Evolutionary conservation across 1,140 invertebrate genomes (phyloP).

Genomic region (Sarcophaga peregrina): DNA sequence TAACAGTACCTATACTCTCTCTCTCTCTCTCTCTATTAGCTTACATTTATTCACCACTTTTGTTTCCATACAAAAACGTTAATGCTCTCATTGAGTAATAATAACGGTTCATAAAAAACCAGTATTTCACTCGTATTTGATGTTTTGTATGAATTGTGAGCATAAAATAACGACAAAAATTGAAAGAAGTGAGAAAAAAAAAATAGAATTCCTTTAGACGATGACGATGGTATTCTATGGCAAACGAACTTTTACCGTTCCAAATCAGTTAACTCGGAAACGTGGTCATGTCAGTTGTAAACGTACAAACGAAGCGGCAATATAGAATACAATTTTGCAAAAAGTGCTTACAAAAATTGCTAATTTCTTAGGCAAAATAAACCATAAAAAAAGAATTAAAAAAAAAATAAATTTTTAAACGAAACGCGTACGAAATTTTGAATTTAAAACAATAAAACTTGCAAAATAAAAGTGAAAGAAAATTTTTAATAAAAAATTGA

Average conservation of each 20-base stretch:
- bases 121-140: background rate
- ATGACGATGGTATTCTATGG: conserved; percentile 20
- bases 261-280: conserved; percentile 64
- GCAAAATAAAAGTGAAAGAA: conserved; percentile 3
- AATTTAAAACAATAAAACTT: background rate
- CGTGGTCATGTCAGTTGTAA: conserved; percentile 62
- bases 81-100: background rate
- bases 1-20: background rate
- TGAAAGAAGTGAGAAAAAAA: background rate
- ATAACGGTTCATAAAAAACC: background rate
- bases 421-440: background rate
- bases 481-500: background rate
- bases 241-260: conserved; percentile 42
- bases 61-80: too few species aligned
- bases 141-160: background rate
- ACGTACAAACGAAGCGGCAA: conserved; percentile 52
- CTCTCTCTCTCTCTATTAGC: background rate
- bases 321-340: conserved; percentile 34
- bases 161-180: background rate
- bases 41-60: background rate
- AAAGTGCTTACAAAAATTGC: background rate
- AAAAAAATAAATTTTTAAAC: background rate
- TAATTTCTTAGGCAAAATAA: background rate
- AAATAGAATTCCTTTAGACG: conserved; percentile 25
- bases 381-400: background rate